Evolutionary conservation across 1,140 invertebrate species (phyloP).

Genomic region (roundworm (Caenorhabditis elegans)): DNA sequence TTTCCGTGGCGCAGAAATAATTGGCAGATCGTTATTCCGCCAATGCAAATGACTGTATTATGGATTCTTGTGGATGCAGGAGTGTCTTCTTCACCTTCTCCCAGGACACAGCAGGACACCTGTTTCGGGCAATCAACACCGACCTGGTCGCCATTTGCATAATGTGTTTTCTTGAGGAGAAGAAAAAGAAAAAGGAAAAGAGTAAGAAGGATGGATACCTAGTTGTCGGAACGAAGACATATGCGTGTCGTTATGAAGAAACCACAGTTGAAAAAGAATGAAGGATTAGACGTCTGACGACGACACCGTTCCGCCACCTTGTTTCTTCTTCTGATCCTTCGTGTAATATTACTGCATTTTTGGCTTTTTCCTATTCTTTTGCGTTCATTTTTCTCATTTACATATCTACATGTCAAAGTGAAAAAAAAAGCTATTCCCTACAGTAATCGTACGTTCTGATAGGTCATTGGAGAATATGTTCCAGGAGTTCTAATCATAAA

Average conservation of each 20-base stretch:
- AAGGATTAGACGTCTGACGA: conserved; percentile 15
- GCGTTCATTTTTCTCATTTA: background rate
- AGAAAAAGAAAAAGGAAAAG: background rate
- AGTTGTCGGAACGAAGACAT: conserved; percentile 22
- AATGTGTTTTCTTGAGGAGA: conserved; percentile 30
- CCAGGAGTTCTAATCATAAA: too few relatives aligned
- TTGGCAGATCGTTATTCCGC: conserved; percentile 14
- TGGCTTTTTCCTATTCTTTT: background rate
- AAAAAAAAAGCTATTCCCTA: too few relatives aligned
- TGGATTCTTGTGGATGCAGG: background rate
- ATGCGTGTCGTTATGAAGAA: background rate
- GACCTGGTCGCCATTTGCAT: conserved; percentile 28
- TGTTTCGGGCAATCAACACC: conserved; percentile 32
- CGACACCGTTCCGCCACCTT: conserved; percentile 8
- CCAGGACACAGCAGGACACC: conserved; percentile 22
- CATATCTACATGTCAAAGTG: too few relatives aligned
- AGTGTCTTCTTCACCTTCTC: background rate
- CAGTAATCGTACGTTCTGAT: too few relatives aligned
- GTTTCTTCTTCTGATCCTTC: conserved; percentile 7
- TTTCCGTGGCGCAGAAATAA: background rate
- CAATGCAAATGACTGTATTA: conserved; percentile 22
- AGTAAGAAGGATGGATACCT: conserved; percentile 13
- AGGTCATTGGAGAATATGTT: too few relatives aligned
- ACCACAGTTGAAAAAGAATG: background rate
- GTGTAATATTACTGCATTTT: conserved; percentile 23